Base-by-base conservation (phyloP, 23 tunicate species). In the Phallusia fumigata region DNA sequence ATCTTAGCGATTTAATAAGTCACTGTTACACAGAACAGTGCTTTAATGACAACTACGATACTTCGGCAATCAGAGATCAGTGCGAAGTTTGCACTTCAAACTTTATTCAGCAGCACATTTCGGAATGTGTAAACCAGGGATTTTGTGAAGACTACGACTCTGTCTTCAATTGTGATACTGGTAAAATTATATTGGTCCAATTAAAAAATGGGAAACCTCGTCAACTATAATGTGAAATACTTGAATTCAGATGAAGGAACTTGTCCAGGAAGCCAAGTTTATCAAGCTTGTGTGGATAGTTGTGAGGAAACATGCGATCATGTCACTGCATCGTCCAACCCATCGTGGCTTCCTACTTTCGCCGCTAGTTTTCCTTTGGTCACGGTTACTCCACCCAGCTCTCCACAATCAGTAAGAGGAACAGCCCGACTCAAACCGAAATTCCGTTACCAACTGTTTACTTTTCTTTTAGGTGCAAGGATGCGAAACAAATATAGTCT, bases 21-120 rank as follows among this genome's bases (percentile, higher is more conserved):
- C 78, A 28, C 10, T 74, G 40, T 19, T 35, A 45, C 21, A 3
- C 34, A 45, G 33, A 30, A 1, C 81, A 77, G 10, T 77, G 81
- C 53, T 77, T 77, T 18, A 19, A 35, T 32, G 53, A 40, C 53
- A 36, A 45, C 22, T 53, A 77, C 33, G 58, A 36, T 12, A 5
- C 8, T n/a, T 77, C 81, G 28, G 21, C 81, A n/a, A 77, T 77
- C 53, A 28, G 30, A 40, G 33, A 13, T 6, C 81, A 77, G 53
- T 77, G 81, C 31, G 12, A 12, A n/a, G 26, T 35, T 45, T 77
- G 81, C 53, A 36, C 53, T 35, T 77, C 53, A 12, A 77, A 34
- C 53, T 77, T 77, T 35, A 77, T 77, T 45, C 81, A 77, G 30
- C 81, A 77, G 22, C 53, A 77, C 53, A 77, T 77, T 45, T 34